Evolutionary conservation across 2,113 vertebrate genomes (phyloP), one percentile per base, ranked within the genome.

Genomic region (Pica pica): DNA sequence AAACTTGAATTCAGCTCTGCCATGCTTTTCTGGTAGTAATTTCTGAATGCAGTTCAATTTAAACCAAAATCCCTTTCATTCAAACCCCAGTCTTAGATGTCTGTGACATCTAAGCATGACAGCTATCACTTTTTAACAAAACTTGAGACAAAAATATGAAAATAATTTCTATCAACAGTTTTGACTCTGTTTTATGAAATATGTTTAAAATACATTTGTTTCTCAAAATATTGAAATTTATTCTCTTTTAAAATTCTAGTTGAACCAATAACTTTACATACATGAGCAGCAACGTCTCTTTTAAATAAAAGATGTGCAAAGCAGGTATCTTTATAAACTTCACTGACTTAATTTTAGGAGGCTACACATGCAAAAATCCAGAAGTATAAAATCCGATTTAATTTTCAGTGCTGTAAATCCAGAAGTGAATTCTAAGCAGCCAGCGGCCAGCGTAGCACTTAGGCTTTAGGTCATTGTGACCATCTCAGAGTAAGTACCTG

Each of bases 1-100:
- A 77, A 83, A 80, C 18, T 46, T 49, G 13, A 84, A 69, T 47
- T 83, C 11, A 74, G 24, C n/a, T 65, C 26, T 13, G 68, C 61
- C n/a, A 44, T 37, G 19, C 21, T 87, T 17, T 92, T 68, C 42
- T 76, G 57, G 47, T 39, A 49, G 23, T 49, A 79, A 75, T 75
- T 96, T 92, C 60, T 90, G 39, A 49, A 71, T 28, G 6, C 42
- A 30, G 39, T 24, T 89, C 89, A 90, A 71, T 78, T 76, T 87
- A 93, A 83, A 94, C 35, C 82, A 95, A 39, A 49, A 67, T 83
- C 33, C 65, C 47, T 90, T 94, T 74, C 39, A 82, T 80, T 96
- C 70, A 91, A 64, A 83, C 77, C 81, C 81, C 70, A 94, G 2
- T 83, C 85, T 92, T 79, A 44, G 53, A 83, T 47, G 79, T 49